phyloP scores from a whole-genome alignment of 2,888 invertebrate species.

The Periphyllus acericola region DNA sequence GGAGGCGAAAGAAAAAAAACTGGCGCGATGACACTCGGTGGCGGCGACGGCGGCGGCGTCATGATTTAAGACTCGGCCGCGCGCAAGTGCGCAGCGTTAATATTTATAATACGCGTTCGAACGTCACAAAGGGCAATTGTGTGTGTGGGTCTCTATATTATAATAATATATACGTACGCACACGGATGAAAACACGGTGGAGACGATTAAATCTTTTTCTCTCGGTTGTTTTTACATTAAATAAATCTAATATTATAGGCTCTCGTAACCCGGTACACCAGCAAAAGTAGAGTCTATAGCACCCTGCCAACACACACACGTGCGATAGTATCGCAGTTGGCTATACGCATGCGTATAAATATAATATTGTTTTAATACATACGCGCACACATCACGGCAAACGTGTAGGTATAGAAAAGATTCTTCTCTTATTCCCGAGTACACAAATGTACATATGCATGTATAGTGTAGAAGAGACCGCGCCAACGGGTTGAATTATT shows the following conservation, averaged over 20 bases:
- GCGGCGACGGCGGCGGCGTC: conserved; percentile 28
- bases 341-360: neutral
- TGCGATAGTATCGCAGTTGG: conserved; percentile 39
- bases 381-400: neutral
- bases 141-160: conserved; percentile 43
- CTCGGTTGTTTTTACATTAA: conserved; percentile 27
- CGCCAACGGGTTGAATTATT: conserved; percentile 25
- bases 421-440: neutral
- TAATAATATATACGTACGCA: conserved; percentile 10
- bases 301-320: conserved; percentile 24
- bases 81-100: conserved; percentile 47
- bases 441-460: neutral
- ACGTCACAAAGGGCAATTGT: conserved; percentile 61
- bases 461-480: neutral
- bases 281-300: neutral
- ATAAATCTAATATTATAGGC: conserved; percentile 47
- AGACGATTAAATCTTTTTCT: conserved; percentile 52
- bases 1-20: conserved; percentile 22
- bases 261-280: conserved; percentile 34
- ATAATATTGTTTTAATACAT: conserved; percentile 40
- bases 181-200: neutral
- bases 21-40: conserved; percentile 55
- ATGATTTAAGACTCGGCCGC: conserved; percentile 57
- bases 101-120: conserved; percentile 55
- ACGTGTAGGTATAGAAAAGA: neutral